phyloP scores from a whole-genome alignment of 2,888 invertebrate species.

The Clostera curtula region DNA sequence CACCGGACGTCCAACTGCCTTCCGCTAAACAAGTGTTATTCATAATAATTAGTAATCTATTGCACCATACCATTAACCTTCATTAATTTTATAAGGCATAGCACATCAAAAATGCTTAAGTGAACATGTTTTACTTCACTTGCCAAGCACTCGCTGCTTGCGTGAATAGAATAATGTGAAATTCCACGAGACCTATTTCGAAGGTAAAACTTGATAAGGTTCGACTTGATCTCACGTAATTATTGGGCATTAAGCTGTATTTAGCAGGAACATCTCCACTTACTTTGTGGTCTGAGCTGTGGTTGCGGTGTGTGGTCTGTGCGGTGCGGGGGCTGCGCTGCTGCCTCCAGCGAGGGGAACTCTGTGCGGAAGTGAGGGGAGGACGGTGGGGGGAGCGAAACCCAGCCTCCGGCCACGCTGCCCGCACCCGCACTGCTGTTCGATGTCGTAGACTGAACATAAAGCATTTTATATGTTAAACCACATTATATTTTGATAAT shows the following conservation, averaged over 20 bases:
- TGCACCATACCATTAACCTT: no score
- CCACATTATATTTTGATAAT: neutral
- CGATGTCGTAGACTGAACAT: slow-evolving; percentile 66
- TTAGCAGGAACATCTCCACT: slow-evolving; percentile 14
- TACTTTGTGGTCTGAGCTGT: slow-evolving; percentile 70
- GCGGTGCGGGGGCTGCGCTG: slow-evolving; percentile 78
- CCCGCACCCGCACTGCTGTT: slow-evolving; percentile 78
- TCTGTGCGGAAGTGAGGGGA: slow-evolving; percentile 97
- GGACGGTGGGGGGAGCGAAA: slow-evolving; percentile 77
- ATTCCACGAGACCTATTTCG: no score
- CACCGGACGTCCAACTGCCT: slow-evolving; percentile 93
- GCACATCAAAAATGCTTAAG: no score
- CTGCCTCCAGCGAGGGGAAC: slow-evolving; percentile 88
- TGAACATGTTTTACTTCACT: no score
- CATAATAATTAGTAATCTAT: no score
- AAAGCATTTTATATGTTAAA: slow-evolving; percentile 11
- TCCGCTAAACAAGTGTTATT: no score
- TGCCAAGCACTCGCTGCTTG: no score
- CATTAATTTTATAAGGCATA: no score
- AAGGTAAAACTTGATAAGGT: no score
- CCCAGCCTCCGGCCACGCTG: slow-evolving; percentile 63
- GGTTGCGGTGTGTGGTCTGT: slow-evolving; percentile 56
- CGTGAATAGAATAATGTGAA: no score
- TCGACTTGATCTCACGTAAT: no score
- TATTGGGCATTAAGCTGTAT: no score